Conservation (phyloP, 2,797 vertebrate genomes). For the Nannoperca australis region DNA sequence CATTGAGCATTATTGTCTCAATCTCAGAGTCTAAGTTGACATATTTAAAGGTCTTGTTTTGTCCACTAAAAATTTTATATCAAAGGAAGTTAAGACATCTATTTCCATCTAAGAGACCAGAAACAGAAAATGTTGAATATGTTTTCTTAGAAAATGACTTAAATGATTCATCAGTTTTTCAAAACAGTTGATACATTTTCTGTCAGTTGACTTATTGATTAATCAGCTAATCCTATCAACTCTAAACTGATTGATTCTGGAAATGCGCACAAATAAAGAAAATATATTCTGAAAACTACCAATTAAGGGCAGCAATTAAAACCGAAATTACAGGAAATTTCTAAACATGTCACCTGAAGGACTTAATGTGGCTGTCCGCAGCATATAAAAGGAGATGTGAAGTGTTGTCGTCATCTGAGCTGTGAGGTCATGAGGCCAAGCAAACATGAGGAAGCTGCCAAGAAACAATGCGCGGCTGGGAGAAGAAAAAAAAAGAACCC, state of each 20-base stretch:
- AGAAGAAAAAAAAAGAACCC: constrained; percentile 32
- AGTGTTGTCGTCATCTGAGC: constrained; percentile 61
- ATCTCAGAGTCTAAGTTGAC: neutral
- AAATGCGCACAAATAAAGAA: neutral
- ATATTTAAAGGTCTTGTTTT: neutral
- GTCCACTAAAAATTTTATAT: neutral
- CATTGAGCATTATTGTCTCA: neutral
- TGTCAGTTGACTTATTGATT: neutral
- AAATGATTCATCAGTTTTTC: neutral
- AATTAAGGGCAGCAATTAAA: neutral
- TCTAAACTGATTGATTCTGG: no score
- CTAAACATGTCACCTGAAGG: neutral
- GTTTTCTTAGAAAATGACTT: neutral
- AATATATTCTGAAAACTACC: neutral
- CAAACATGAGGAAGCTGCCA: constrained; percentile 73
- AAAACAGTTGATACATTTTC: neutral
- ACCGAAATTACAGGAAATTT: neutral
- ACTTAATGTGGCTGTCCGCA: neutral
- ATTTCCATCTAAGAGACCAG: neutral
- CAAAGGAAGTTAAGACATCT: neutral
- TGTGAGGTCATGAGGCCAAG: constrained; percentile 67
- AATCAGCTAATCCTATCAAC: neutral
- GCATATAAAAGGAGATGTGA: constrained; percentile 9
- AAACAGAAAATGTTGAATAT: neutral
- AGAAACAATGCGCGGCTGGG: constrained; percentile 43